Percentiles rank a stretch among this genome's conserved stretches.
Conservation (phyloP, 37 sponge, comb jelly and placozoan genomes). For the Chondrilla cf. caribensis region DNA sequence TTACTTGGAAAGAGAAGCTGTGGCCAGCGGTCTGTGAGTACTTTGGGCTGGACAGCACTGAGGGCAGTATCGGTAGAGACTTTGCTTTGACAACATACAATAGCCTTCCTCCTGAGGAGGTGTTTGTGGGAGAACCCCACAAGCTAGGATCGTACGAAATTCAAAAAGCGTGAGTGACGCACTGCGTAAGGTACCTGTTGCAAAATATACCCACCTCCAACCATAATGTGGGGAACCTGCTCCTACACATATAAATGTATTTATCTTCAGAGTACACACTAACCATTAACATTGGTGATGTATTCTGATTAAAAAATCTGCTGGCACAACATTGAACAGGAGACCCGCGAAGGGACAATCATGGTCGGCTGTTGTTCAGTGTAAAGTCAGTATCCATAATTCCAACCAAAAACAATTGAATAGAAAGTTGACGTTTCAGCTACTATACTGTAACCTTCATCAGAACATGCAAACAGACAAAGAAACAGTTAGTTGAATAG, state of each 20-base stretch:
- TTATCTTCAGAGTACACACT: neutral
- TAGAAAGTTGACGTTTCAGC: too few species aligned
- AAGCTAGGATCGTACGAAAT: constrained; percentile 65
- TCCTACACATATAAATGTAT: neutral
- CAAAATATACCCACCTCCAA: too few species aligned
- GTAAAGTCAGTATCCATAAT: too few species aligned
- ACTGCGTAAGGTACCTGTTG: too few species aligned
- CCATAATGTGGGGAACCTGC: neutral
- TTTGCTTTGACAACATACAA: constrained; percentile 55
- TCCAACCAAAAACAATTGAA: too few species aligned
- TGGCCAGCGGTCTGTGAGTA: constrained; percentile 74
- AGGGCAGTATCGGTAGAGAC: constrained; percentile 42
- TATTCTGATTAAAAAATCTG: neutral
- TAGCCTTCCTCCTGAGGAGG: constrained; percentile 47
- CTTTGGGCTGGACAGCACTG: constrained; percentile 68
- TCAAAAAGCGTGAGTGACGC: constrained; percentile 74
- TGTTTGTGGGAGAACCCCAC: constrained; percentile 84
- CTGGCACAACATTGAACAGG: too few species aligned
- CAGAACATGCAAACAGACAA: too few species aligned
- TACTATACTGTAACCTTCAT: too few species aligned
- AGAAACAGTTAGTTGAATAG: too few species aligned
- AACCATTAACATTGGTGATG: neutral
- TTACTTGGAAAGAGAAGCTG: constrained; percentile 91
- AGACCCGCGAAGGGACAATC: too few species aligned
- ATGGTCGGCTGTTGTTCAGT: too few species aligned